These are phyloP conservation scores for Elegia similella DNA, from an alignment of 2,888 invertebrate genomes.

Conservation along the genomic window DNA sequence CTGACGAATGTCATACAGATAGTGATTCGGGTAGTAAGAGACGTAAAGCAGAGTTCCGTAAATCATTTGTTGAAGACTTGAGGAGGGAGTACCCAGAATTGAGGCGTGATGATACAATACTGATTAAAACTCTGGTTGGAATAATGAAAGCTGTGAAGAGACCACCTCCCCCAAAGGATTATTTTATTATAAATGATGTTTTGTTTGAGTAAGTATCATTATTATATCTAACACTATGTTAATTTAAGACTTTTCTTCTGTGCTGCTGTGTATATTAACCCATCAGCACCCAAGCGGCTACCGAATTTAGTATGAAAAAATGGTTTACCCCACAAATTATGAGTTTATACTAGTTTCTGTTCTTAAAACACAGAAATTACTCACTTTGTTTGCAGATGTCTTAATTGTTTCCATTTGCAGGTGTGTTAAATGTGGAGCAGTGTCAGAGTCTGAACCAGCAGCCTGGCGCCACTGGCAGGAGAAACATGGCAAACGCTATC, in stretches of 20 bases:
- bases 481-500: conserved; percentile 60
- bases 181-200: conserved; percentile 43
- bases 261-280: no score
- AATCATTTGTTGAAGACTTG: conserved; percentile 56
- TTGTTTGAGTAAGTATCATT: conserved; percentile 50
- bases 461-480: conserved; percentile 59
- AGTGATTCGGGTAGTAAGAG: conserved; percentile 25
- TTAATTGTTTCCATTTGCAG: conserved; percentile 34
- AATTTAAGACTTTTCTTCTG: no score
- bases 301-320: no score
- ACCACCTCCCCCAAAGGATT: conserved; percentile 49
- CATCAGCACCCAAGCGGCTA: no score
- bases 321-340: no score
- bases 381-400: no score
- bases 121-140: conserved; percentile 48
- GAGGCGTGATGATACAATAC: conserved; percentile 37
- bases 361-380: no score
- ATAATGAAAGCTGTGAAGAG: conserved; percentile 54
- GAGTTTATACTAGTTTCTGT: no score
- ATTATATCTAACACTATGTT: no score
- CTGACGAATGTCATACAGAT: conserved; percentile 28
- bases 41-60: conserved; percentile 29
- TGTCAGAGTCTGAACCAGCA: conserved; percentile 39
- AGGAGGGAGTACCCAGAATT: conserved; percentile 48
- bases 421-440: conserved; percentile 45